phyloP scores from a whole-genome alignment of 1,140 invertebrate genomes.

The Papilio polytes region DNA sequence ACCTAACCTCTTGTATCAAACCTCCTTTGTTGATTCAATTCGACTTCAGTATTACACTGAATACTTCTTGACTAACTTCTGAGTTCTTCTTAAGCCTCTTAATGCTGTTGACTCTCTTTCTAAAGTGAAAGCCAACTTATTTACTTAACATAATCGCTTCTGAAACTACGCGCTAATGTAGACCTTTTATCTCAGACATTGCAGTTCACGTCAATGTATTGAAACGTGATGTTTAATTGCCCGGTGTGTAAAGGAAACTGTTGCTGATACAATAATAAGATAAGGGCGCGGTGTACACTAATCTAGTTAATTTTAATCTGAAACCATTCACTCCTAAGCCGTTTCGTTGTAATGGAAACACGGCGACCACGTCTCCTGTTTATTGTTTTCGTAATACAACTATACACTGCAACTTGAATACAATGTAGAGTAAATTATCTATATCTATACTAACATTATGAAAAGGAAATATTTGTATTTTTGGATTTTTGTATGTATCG shows the following conservation, averaged over 20 bases:
- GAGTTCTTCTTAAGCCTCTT: background rate
- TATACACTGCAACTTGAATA: background rate
- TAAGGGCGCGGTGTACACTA: conserved; percentile 32
- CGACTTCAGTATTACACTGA: background rate
- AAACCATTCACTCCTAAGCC: conserved; percentile 31
- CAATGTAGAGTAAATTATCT: background rate
- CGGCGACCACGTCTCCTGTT: conserved; percentile 19
- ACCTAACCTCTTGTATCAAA: background rate
- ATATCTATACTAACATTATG: background rate
- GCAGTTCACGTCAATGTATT: conserved; percentile 34
- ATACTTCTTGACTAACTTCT: background rate
- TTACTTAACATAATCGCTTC: conserved; percentile 24
- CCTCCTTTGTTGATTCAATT: background rate
- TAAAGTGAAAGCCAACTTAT: background rate
- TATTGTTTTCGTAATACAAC: conserved; percentile 23
- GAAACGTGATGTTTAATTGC: conserved; percentile 39
- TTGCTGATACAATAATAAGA: conserved; percentile 19
- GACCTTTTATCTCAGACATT: conserved; percentile 25
- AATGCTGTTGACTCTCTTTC: background rate
- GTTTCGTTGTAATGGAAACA: conserved; percentile 30
- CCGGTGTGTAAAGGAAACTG: conserved; percentile 34
- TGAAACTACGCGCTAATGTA: background rate
- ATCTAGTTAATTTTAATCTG: conserved; percentile 37
- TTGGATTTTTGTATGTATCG: too few relatives aligned
- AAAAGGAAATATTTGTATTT: too few relatives aligned